phyloP scores from a whole-genome alignment of 2,113 vertebrate genomes.

The Rana temporaria region DNA sequence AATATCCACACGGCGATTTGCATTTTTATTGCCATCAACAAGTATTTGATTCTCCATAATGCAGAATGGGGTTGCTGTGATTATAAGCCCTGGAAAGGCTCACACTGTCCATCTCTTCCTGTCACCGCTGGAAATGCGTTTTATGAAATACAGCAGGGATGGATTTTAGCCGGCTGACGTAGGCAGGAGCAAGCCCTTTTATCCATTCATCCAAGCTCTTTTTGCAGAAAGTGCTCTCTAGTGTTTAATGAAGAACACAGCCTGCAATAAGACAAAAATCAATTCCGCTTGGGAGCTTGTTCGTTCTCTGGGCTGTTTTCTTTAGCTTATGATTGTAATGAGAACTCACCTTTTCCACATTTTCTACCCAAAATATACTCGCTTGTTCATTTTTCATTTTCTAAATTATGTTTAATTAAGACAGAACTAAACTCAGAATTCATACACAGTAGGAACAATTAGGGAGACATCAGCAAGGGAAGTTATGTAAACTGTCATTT shows the following conservation, averaged over 20 bases:
- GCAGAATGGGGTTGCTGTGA: not conserved
- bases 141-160: not conserved
- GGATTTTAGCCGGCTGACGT: conserved; percentile 21
- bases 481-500: no score
- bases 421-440: no score
- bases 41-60: conserved; percentile 4
- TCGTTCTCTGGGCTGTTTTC: not conserved
- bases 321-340: conserved; percentile 27
- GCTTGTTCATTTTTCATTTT: no score
- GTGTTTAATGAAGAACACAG: conserved; percentile 51
- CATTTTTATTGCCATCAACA: conserved; percentile 4
- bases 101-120: not conserved
- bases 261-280: not conserved
- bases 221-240: conserved; percentile 54
- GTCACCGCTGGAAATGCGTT: not conserved
- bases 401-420: no score
- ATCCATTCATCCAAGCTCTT: conserved; percentile 34
- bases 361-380: no score
- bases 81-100: not conserved
- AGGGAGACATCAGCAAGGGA: no score
- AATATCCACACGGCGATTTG: not conserved
- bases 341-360: conserved; percentile 19
- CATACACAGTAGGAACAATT: no score
- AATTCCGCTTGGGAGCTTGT: conserved; percentile 27
- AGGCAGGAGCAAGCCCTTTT: conserved; percentile 1